Conservation (phyloP, 2,113 vertebrate species). For the Takifugu bimaculatus region DNA sequence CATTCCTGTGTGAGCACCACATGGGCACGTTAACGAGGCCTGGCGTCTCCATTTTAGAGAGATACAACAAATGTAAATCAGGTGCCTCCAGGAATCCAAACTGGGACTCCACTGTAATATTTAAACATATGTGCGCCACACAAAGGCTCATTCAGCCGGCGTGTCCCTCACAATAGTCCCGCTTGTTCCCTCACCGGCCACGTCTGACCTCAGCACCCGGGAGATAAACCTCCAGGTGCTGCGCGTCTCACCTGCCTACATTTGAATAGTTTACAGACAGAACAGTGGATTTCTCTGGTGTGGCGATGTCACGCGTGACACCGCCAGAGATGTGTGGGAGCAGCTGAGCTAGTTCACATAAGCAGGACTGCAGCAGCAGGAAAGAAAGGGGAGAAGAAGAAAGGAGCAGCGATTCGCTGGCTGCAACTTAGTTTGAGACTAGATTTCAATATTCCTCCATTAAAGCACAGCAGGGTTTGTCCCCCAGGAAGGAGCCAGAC, state of each 20-base stretch:
- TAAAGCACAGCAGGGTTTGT: conserved; percentile 22
- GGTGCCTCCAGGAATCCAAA: too few relatives aligned
- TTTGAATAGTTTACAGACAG: neutral
- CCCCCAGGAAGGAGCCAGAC: conserved; percentile 15
- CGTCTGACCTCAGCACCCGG: conserved; percentile 1
- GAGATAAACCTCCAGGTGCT: conserved; percentile 5
- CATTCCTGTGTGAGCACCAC: too few relatives aligned
- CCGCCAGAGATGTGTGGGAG: neutral
- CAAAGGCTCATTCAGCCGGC: neutral
- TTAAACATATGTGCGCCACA: too few relatives aligned
- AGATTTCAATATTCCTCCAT: neutral
- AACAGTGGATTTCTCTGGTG: too few relatives aligned
- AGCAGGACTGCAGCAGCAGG: too few relatives aligned
- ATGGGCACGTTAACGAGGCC: too few relatives aligned
- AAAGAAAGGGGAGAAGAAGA: too few relatives aligned
- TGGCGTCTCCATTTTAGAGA: too few relatives aligned
- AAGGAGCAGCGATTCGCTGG: too few relatives aligned
- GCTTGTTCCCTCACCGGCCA: conserved; percentile 12
- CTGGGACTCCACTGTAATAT: too few relatives aligned
- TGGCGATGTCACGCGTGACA: neutral
- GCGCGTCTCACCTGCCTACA: neutral
- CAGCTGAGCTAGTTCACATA: neutral
- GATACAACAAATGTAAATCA: too few relatives aligned
- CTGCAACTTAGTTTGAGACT: too few relatives aligned
- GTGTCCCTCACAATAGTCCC: neutral